Evolutionary conservation across 2,113 vertebrate species (phyloP).

Genomic region (Ctenomys sociabilis): DNA sequence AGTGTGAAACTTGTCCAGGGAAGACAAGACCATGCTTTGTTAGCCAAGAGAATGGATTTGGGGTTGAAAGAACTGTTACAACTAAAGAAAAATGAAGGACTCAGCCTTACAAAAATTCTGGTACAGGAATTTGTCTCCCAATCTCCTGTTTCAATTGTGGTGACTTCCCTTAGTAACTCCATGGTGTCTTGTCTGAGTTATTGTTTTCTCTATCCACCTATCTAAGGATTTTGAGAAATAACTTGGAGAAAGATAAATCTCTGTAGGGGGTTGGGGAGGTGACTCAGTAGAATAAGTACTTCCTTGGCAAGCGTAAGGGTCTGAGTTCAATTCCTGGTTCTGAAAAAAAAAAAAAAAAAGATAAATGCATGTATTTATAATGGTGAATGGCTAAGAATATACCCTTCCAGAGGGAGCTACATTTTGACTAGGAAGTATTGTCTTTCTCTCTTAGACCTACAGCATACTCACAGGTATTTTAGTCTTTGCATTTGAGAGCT

Average conservation of each 20-base stretch:
- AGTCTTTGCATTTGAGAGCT: neutral
- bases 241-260: conserved; percentile 2
- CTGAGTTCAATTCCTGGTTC: no score
- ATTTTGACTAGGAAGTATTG: conserved; percentile 22
- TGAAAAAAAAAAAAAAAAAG: no score
- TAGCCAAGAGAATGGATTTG: neutral
- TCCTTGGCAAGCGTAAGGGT: no score
- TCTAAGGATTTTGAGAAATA: conserved; percentile 25
- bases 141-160: neutral
- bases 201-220: neutral
- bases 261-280: no score
- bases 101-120: neutral
- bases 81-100: neutral
- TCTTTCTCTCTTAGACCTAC: neutral
- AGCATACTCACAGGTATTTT: neutral
- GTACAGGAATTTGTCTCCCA: neutral
- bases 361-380: neutral
- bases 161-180: neutral
- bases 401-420: neutral
- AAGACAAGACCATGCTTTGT: neutral
- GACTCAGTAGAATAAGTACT: no score
- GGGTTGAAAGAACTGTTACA: neutral
- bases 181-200: neutral
- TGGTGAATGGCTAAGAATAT: conserved; percentile 20
- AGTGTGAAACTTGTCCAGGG: neutral